Conservation (phyloP, 2,113 vertebrate species). For the Hymenochirus boettgeri region DNA sequence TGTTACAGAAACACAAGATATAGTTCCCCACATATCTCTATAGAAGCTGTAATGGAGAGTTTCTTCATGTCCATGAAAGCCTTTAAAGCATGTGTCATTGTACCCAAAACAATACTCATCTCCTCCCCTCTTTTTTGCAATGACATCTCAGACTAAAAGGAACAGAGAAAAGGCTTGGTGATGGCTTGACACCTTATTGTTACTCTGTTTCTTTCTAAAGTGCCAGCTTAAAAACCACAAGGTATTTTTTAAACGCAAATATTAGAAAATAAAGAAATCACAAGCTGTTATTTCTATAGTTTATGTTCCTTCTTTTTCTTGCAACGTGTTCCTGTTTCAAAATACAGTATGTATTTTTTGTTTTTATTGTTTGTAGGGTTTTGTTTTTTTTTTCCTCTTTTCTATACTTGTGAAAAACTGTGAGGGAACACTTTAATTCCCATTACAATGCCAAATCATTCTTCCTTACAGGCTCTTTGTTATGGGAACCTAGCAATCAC, state of each 20-base stretch:
- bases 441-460: conserved; percentile 70
- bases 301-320: neutral
- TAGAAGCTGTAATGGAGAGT: conserved; percentile 45
- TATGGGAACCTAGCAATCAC: conserved; percentile 70
- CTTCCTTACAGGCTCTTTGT: conserved; percentile 67
- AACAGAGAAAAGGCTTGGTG: conserved; percentile 19
- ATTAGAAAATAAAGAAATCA: neutral
- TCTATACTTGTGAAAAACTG: conserved; percentile 37
- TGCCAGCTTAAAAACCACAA: too few relatives aligned
- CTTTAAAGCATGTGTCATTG: conserved; percentile 33
- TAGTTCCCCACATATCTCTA: conserved; percentile 53
- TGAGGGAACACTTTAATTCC: conserved; percentile 57
- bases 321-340: neutral
- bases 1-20: conserved; percentile 55
- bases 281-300: neutral
- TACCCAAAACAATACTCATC: conserved; percentile 39
- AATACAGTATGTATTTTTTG: neutral
- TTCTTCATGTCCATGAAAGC: conserved; percentile 27
- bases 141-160: conserved; percentile 37
- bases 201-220: conserved; percentile 18
- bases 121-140: conserved; percentile 38
- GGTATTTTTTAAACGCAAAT: too few relatives aligned
- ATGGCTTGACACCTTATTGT: conserved; percentile 36
- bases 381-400: conserved; percentile 18
- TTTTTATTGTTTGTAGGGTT: conserved; percentile 33